These are phyloP conservation scores for Prionace glauca DNA, from an alignment of 2,797 vertebrate genomes.

Conservation along the genomic window DNA sequence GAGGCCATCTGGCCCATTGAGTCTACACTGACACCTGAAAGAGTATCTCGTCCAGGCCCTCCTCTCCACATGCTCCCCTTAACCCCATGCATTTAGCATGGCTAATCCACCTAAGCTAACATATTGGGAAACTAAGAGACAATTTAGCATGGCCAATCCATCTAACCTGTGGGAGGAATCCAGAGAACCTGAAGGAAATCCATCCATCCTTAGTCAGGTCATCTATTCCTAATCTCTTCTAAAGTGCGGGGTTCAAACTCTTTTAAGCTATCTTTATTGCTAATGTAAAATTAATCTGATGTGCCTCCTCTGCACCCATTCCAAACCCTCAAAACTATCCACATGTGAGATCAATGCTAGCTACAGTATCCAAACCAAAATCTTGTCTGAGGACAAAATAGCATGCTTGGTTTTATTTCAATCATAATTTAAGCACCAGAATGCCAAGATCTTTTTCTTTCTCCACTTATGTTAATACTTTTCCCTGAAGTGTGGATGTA, in stretches of 20 bases:
- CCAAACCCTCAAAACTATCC: not conserved
- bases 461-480: not conserved
- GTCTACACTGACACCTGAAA: too few relatives aligned
- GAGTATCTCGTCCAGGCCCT: too few relatives aligned
- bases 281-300: not conserved
- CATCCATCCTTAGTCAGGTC: not conserved
- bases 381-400: not conserved
- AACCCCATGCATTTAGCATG: too few relatives aligned
- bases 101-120: too few relatives aligned
- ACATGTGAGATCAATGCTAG: not conserved
- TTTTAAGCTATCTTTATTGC: not conserved
- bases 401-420: not conserved
- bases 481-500: not conserved
- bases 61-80: too few relatives aligned
- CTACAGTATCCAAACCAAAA: not conserved
- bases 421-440: not conserved
- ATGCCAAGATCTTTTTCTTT: not conserved
- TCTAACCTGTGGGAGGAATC: too few relatives aligned
- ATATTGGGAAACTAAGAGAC: too few relatives aligned
- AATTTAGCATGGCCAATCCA: too few relatives aligned
- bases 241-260: not conserved
- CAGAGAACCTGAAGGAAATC: too few relatives aligned
- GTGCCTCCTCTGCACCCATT: not conserved
- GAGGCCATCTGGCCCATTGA: too few relatives aligned
- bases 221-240: not conserved